Percentiles rank a stretch among this genome's conserved stretches.
Conservation (phyloP, 23 tunicate genomes). For the Ciona savignyi region DNA sequence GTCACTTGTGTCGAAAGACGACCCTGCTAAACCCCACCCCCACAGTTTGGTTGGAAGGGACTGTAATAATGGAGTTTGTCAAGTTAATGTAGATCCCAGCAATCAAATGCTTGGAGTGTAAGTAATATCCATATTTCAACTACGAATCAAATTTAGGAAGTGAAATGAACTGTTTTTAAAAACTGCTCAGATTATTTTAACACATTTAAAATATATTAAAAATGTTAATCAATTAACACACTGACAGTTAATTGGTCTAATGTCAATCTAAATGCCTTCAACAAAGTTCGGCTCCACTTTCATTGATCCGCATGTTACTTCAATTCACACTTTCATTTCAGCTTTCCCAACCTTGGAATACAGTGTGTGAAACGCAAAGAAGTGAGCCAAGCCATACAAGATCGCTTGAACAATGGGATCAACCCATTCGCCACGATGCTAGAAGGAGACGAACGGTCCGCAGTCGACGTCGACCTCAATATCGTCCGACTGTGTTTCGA, state of each 20-base stretch:
- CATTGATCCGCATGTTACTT: too few relatives aligned
- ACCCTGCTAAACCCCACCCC: constrained; percentile 84
- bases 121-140: too few relatives aligned
- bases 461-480: constrained; percentile 77
- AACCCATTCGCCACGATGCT: constrained; percentile 61
- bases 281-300: too few relatives aligned
- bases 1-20: constrained; percentile 74
- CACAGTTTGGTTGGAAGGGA: constrained; percentile 94
- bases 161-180: too few relatives aligned
- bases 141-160: too few relatives aligned
- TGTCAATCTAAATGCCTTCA: too few relatives aligned
- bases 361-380: constrained; percentile 89
- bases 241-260: too few relatives aligned
- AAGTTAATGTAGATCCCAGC: constrained; percentile 49
- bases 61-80: constrained; percentile 75
- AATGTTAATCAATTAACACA: too few relatives aligned
- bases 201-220: too few relatives aligned
- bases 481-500: constrained; percentile 83
- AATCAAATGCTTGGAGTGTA: constrained; percentile 80
- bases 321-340: constrained; percentile 5
- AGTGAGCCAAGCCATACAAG: constrained; percentile 53
- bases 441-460: constrained; percentile 34
- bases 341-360: constrained; percentile 89
- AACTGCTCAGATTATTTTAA: neutral
- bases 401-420: constrained; percentile 25